A percentile compares a stretch with the other conserved stretches of the same genome.
phyloP scores from a whole-genome alignment of 2,113 vertebrate species.

The Proterorhinus semilunaris region DNA sequence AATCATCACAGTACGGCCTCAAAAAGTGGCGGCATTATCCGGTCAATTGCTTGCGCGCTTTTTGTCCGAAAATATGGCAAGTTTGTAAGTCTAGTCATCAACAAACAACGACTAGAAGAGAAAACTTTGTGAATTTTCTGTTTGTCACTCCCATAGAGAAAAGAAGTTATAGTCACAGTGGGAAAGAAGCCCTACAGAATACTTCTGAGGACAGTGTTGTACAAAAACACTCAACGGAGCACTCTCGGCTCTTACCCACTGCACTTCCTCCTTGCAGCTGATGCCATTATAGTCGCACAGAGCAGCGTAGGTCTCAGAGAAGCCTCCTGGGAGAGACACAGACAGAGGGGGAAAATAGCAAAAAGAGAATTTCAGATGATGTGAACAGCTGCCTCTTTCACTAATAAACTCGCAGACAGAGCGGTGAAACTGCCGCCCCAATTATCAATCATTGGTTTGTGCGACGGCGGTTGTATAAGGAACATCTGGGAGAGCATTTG shows the following conservation, averaged over 20 bases:
- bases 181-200: background rate
- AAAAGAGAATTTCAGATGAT: conserved; percentile 31
- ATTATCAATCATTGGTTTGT: conserved; percentile 50
- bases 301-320: conserved; percentile 84
- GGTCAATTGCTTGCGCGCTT: too few relatives aligned
- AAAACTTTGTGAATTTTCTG: too few relatives aligned
- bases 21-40: too few relatives aligned
- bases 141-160: too few relatives aligned
- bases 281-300: conserved; percentile 88
- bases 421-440: conserved; percentile 28
- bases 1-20: too few relatives aligned
- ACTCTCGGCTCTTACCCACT: conserved; percentile 72
- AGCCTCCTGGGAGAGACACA: conserved; percentile 74
- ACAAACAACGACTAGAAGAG: too few relatives aligned
- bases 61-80: too few relatives aligned
- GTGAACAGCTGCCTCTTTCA: conserved; percentile 57
- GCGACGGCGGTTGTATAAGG: conserved; percentile 36
- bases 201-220: conserved; percentile 34
- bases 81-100: too few relatives aligned
- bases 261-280: conserved; percentile 78
- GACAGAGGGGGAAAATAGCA: conserved; percentile 23
- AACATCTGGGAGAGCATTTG: conserved; percentile 55
- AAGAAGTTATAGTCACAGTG: too few relatives aligned
- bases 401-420: conserved; percentile 15
- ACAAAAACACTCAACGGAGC: conserved; percentile 45